Evolutionary conservation across 2,113 vertebrate species (phyloP).

Genomic region (Varanus komodoensis): DNA sequence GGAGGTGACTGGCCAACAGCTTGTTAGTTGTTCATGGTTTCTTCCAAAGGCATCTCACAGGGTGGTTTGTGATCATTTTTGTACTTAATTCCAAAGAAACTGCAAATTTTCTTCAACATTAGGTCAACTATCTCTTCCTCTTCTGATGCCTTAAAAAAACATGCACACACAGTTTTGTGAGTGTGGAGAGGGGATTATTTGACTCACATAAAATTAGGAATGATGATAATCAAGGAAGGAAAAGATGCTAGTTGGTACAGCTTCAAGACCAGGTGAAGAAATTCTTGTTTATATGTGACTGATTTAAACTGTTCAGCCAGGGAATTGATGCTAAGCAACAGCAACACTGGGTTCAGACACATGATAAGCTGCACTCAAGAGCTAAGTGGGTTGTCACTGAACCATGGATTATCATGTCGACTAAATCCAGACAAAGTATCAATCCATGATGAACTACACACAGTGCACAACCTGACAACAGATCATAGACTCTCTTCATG

Average conservation of each 20-base stretch:
- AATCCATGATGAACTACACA: too few relatives aligned
- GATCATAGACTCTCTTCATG: too few relatives aligned
- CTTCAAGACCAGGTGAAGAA: background rate
- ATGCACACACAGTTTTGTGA: rapidly evolving
- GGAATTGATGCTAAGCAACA: background rate
- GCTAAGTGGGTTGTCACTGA: too few relatives aligned
- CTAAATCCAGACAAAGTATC: too few relatives aligned
- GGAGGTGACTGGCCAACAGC: background rate
- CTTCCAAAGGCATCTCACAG: rapidly evolving
- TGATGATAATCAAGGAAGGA: background rate
- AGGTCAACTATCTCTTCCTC: conserved; percentile 93
- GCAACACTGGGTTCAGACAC: background rate
- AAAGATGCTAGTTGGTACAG: too few relatives aligned
- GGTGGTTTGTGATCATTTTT: conserved; percentile 72
- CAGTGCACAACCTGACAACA: too few relatives aligned
- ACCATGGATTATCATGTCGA: too few relatives aligned
- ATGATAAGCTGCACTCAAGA: too few relatives aligned
- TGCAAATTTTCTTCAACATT: conserved; percentile 89
- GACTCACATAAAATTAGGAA: background rate
- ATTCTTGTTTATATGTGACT: background rate
- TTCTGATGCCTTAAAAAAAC: conserved; percentile 85
- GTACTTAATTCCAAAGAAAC: conserved; percentile 86
- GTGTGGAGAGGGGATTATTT: background rate
- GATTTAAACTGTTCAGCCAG: background rate
- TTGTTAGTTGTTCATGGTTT: background rate